A percentile compares a stretch with the other conserved stretches of the same genome.
Evolutionary conservation across 2,888 invertebrate genomes (phyloP).

Genomic region (Belgica antarctica): DNA sequence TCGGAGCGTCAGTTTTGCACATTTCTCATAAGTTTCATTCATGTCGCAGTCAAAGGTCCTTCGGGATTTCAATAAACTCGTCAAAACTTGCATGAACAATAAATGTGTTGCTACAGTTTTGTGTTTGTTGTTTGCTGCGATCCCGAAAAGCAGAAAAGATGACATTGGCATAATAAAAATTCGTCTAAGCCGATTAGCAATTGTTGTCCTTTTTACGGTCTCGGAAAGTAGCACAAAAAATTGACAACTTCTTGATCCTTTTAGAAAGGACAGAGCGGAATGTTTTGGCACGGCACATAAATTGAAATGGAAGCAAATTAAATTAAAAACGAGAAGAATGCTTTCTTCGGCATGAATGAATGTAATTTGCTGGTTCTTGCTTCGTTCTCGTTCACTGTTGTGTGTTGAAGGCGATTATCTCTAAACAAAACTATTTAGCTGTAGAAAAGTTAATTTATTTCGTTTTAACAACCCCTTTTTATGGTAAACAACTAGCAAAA

Average conservation of each 20-base stretch:
- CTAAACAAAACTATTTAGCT: constrained; percentile 38
- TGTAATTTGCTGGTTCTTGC: constrained; percentile 1
- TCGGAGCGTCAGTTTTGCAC: no score
- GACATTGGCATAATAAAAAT: constrained; percentile 42
- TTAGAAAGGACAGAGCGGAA: neutral
- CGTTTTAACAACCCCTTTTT: constrained; percentile 32
- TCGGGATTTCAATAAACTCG: constrained; percentile 19
- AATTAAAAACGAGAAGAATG: constrained; percentile 25
- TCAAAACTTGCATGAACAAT: constrained; percentile 11
- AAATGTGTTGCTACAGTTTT: constrained; percentile 25
- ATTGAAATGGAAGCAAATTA: neutral
- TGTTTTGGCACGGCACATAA: neutral
- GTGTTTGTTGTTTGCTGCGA: neutral
- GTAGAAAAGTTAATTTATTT: constrained; percentile 42
- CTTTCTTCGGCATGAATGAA: constrained; percentile 17
- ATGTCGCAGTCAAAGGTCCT: neutral
- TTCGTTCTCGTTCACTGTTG: constrained; percentile 3
- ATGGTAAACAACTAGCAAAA: neutral
- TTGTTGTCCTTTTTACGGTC: constrained; percentile 40
- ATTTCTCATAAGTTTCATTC: no score
- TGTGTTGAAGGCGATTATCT: constrained; percentile 35
- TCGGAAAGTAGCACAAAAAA: neutral
- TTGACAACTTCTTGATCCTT: constrained; percentile 34
- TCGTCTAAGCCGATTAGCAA: constrained; percentile 41
- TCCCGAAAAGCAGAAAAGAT: neutral